Base-by-base conservation (phyloP, 2,797 vertebrate species). In the Novumbra hubbsi region DNA sequence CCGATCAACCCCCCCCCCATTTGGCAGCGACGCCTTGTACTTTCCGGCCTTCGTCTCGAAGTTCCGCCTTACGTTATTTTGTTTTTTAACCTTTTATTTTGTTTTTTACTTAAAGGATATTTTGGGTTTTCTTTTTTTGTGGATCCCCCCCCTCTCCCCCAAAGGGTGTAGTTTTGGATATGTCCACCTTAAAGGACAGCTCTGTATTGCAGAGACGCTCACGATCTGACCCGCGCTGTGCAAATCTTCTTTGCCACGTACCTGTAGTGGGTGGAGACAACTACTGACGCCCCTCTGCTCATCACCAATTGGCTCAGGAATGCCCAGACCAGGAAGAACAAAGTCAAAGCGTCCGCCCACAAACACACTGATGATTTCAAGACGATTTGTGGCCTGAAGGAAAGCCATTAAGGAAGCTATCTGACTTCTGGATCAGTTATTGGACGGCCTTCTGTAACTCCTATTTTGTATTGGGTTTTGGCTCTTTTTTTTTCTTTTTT, bases 301-400 rank as follows among this genome's bases (percentile, higher is more conserved):
- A 5, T 65, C 41, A 32, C 57, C 2, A 71, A 14, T 9, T 74
- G 72, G 76, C 75, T 79, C 38, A 87, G 89, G 80, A 83, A 92
- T 92, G 90, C 80, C 86, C 84, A 38, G 70, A 21, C 19, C 30
- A 82, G 83, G 84, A 81, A 90, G 83, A 84, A 85, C 81, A 80
- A 89, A 83, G 81, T 79, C 89, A 17, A 83, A 85, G 41, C 74
- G 81, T 63, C 82, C 84, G 89, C 80, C 87, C 74, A 41, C 60
- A 2, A 57, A 80, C 77, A 88, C 84, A 87, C 86, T 85, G 60
- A 72, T 79, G 70, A 75, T 82, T 78, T 73, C 83, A 76, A 82
- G 72, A 80, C 48, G 28, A 75, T 76, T 78, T 34, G 76, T 85
- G 79, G 80, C 86, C 87, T 88, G 80, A 90, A 85, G 72, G 48